Evolutionary conservation across 2,113 vertebrate genomes (phyloP), one percentile per base, ranked within the genome.

Genomic region (Notiomystis cincta): DNA sequence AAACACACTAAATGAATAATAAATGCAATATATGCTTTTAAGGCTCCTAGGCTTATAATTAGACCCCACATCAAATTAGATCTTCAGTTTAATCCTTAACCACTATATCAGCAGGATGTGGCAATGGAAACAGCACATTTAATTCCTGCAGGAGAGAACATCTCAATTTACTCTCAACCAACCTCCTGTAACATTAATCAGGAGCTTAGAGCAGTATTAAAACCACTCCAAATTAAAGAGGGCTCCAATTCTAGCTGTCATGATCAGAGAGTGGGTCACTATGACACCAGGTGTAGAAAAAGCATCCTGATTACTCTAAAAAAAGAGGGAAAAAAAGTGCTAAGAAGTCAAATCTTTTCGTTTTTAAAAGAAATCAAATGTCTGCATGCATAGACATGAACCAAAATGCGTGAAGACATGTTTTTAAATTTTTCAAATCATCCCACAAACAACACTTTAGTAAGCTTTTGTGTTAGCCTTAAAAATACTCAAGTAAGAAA

Each of bases 161-260:
- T 89, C 95, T 95, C 90, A 78, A 78, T 94, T 96, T 88, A 94
- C 81, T 35, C 72, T 90, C 66, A 50, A 58, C 4, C 90, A 89
- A 80, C 80, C 90, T 90, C 58, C 76, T 76, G 64, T 82, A 78
- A 93, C 82, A 87, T 92, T 86, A 86, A 83, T 69, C 78, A 87
- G 65, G 45, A 93, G 65, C 57, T 85, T 93, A 86, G 50, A 90
- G 82, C 37, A 85, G 89, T 53, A 92, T 90, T 85, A 84, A 72
- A 78, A 42, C 37, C 37, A 31, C 44, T 94, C 47, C 66, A 89
- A 78, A 93, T 91, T 78, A 87, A 61, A 93, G 31, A 65, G 45
- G 37, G 54, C 60, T 92, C 64, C 51, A 73, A 1, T 81, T 88
- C 42, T 48, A 88, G 20, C 33, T 66, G 8, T 88, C 76, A 56